Base-by-base conservation (phyloP, 2,888 invertebrate species). In the Aleiodes testaceus region DNA sequence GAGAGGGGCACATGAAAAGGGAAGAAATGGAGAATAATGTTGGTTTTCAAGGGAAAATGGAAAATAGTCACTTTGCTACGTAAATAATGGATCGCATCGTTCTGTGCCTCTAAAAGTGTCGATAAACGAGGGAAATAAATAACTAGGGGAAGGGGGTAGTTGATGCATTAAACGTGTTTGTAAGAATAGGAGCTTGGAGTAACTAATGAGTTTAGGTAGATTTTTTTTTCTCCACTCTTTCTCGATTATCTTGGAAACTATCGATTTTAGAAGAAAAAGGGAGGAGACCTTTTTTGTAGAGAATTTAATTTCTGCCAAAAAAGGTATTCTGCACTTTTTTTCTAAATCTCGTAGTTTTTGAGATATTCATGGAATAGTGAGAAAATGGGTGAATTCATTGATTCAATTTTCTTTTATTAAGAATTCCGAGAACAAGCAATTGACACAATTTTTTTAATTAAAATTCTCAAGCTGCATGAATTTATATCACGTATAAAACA, bases 51-150 rank as follows among this genome's bases (percentile, higher is more conserved):
- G 69, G 36, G 14, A 3, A 55, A 65, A 71, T 66, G 47, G 53
- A 55, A 49, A 64, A 64, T 42, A 66, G 36, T 70, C 75, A 75
- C 74, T 77, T 77, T 75, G 59, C 69, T 66, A 61, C 69, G 75
- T 79, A 79, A 81, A 81, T 82, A 82, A 81, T 79, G 79, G 75
- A 79, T 75, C 74, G 72, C 73, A 76, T 77, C 76, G 79, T 79
- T 79, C 78, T 75, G 73, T 72, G 36, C 36, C 9, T 6, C 9
- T 59, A 70, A 65, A 47, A 64, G 69, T 67, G 70, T 70, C n/a
- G 66, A 52, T 52, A 66, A 16, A 59, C 30, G 50, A 16, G 20
- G 50, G 9, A 50, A 12, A 55, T n/a, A 26, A 14, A 16, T n/a
- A 12, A 53, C 30, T 12, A 42, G 42, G 42, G 26, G 42, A 36